A percentile compares a stretch with the other conserved stretches of the same genome.
Evolutionary conservation across 2,797 vertebrate species (phyloP).

Genomic region (Pipistrellus nathusii): DNA sequence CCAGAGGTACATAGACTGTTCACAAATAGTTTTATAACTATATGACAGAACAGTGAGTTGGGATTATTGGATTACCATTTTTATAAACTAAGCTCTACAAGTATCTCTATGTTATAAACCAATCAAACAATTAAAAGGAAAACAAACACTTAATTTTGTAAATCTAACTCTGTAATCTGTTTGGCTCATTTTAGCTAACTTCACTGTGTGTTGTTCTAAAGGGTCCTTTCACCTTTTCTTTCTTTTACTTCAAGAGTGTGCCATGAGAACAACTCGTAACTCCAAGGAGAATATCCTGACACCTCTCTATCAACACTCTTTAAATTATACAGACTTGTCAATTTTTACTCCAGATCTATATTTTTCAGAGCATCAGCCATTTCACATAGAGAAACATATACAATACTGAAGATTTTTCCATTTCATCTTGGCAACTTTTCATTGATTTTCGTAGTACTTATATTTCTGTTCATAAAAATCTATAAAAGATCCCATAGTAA

Average conservation of each 20-base stretch:
- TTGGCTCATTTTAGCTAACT: not conserved
- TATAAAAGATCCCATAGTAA: not conserved
- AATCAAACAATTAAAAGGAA: constrained; percentile 54
- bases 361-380: too few relatives aligned
- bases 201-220: not conserved
- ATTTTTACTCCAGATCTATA: not conserved
- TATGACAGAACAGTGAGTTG: constrained; percentile 33
- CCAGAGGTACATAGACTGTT: not conserved
- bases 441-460: constrained; percentile 25
- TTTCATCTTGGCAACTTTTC: not conserved
- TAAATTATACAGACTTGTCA: constrained; percentile 13
- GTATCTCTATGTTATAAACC: not conserved
- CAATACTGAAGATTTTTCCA: not conserved
- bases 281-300: not conserved
- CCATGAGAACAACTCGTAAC: not conserved
- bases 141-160: not conserved
- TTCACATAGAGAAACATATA: not conserved
- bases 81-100: not conserved
- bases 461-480: not conserved
- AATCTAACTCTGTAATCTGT: not conserved
- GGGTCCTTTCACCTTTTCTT: not conserved
- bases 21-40: constrained; percentile 19
- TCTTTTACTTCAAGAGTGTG: constrained; percentile 36
- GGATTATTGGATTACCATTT: not conserved
- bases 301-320: not conserved